Conservation (phyloP, 2,888 invertebrate species). For the Dilophus febrilis region DNA sequence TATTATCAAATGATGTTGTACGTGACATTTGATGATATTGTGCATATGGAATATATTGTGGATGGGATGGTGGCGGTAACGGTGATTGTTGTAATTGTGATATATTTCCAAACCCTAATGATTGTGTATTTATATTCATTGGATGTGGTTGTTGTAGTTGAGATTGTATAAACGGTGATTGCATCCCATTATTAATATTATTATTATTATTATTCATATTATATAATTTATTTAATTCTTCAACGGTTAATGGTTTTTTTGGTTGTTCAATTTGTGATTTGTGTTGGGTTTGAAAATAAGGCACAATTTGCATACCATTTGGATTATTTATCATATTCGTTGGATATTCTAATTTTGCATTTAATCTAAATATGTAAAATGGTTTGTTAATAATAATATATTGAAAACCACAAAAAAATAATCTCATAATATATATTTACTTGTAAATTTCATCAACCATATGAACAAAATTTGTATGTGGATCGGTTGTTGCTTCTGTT, state of each 20-base stretch:
- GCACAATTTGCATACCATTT: slow-evolving; percentile 16
- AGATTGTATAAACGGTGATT: too few relatives aligned
- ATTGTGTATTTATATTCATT: background rate
- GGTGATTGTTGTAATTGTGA: background rate
- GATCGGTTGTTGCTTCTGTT: background rate
- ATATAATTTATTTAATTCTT: slow-evolving; percentile 25
- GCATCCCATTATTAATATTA: too few relatives aligned
- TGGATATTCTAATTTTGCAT: slow-evolving; percentile 10
- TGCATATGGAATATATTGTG: background rate
- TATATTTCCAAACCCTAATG: background rate
- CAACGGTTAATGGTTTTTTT: slow-evolving; percentile 21
- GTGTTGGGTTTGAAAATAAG: slow-evolving; percentile 7
- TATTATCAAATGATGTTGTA: background rate
- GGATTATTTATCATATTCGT: slow-evolving; percentile 9
- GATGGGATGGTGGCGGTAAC: too few relatives aligned
- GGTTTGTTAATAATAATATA: too few relatives aligned
- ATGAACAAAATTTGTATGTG: slow-evolving; percentile 38
- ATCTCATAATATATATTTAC: slow-evolving; percentile 22
- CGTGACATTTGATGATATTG: background rate
- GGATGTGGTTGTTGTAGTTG: background rate
- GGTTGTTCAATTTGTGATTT: slow-evolving; percentile 14
- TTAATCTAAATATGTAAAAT: slow-evolving; percentile 8
- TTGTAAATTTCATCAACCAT: slow-evolving; percentile 40
- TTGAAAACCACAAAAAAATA: too few relatives aligned
- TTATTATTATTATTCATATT: slow-evolving; percentile 17